Conservation (phyloP, 2,888 invertebrate genomes). For the Agrilus mali region DNA sequence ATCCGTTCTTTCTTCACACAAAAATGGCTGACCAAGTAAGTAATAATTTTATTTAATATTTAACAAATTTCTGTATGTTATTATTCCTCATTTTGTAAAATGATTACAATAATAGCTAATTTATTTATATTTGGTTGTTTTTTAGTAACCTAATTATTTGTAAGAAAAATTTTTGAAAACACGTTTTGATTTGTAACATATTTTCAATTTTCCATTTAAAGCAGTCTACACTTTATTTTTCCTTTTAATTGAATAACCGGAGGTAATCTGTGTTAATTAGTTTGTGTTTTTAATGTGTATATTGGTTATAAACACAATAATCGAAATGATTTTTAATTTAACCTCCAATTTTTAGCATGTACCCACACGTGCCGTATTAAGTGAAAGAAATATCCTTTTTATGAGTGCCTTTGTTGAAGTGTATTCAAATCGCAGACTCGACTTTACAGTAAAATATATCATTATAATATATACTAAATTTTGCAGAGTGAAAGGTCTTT, state of each 20-base stretch:
- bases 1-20: too few species aligned
- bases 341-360: conserved; percentile 4
- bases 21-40: conserved; percentile 78
- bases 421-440: not conserved
- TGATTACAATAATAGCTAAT: not conserved
- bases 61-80: conserved; percentile 3
- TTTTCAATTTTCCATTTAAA: too few species aligned
- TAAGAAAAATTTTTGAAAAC: not conserved
- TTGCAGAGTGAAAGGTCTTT: conserved; percentile 93
- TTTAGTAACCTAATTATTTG: not conserved
- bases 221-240: too few species aligned
- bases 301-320: too few species aligned
- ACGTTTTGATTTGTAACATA: too few species aligned
- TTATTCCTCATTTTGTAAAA: not conserved
- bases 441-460: conserved; percentile 10
- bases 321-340: not conserved
- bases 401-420: not conserved
- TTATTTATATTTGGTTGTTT: not conserved
- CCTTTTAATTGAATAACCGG: too few species aligned
- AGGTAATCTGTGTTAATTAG: too few species aligned
- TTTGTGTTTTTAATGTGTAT: too few species aligned
- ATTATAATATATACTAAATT: conserved; percentile 10
- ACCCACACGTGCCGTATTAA: conserved; percentile 17
- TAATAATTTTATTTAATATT: conserved; percentile 16
- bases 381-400: not conserved